Evolutionary conservation across 2,888 invertebrate genomes (phyloP).

Genomic region (Maniola hyperantus): DNA sequence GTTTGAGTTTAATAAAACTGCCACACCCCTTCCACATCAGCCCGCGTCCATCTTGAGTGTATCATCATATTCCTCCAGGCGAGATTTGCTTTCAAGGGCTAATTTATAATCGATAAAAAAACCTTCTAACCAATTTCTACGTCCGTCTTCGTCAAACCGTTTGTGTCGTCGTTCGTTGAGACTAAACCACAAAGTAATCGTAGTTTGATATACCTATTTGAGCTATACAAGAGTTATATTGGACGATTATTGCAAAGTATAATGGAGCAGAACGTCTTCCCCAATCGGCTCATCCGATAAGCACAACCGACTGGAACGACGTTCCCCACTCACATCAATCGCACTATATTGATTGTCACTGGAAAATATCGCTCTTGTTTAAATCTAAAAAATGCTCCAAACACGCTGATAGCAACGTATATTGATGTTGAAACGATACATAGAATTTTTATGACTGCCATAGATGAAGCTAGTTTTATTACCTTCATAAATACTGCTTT

Average conservation of each 20-base stretch:
- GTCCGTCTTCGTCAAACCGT: too few relatives aligned
- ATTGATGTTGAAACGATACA: constrained; percentile 32
- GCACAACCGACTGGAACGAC: constrained; percentile 75
- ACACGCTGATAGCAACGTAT: constrained; percentile 25
- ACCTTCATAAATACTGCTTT: constrained; percentile 39
- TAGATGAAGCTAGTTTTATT: constrained; percentile 39
- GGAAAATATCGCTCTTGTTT: constrained; percentile 55
- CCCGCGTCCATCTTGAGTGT: too few relatives aligned
- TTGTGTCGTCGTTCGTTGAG: too few relatives aligned
- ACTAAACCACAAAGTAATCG: background rate
- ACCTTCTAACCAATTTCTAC: too few relatives aligned
- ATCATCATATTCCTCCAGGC: too few relatives aligned
- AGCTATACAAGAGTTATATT: constrained; percentile 38
- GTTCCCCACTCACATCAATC: constrained; percentile 70
- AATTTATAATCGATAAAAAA: too few relatives aligned
- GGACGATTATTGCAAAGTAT: constrained; percentile 66
- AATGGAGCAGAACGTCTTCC: constrained; percentile 77
- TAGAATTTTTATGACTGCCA: constrained; percentile 34
- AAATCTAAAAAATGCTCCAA: constrained; percentile 47
- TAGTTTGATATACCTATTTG: constrained; percentile 11
- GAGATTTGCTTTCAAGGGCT: too few relatives aligned
- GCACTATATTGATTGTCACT: constrained; percentile 69
- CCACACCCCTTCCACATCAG: too few relatives aligned
- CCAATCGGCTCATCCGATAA: constrained; percentile 70
- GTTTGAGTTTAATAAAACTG: too few relatives aligned